These are phyloP conservation scores for Pterostichus madidus DNA, from an alignment of 2,888 invertebrate genomes.

Conservation along the genomic window DNA sequence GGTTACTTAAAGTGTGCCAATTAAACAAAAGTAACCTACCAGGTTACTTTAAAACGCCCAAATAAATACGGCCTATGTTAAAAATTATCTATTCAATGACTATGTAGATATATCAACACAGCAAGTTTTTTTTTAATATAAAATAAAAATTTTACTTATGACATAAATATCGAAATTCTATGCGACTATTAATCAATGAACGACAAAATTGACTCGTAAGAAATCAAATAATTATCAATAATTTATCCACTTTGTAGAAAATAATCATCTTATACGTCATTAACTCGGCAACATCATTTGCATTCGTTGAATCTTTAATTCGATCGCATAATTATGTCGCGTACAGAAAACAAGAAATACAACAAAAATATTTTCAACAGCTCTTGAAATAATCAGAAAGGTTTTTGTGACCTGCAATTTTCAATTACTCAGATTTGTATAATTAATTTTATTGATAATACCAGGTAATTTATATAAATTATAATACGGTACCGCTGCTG, in stretches of 20 bases:
- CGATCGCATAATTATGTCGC: slow-evolving; percentile 31
- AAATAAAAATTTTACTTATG: too few relatives aligned
- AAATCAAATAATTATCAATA: background rate
- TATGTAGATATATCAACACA: too few relatives aligned
- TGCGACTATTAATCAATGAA: too few relatives aligned
- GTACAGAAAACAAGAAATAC: slow-evolving; percentile 1
- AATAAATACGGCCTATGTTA: too few relatives aligned
- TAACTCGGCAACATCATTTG: slow-evolving; percentile 33
- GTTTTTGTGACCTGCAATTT: slow-evolving; percentile 38
- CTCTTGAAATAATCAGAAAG: slow-evolving; percentile 24
- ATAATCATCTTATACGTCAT: slow-evolving; percentile 27
- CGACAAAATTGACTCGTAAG: background rate
- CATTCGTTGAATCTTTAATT: slow-evolving; percentile 41
- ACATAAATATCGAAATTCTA: too few relatives aligned
- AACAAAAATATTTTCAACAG: slow-evolving; percentile 41
- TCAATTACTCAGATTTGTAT: slow-evolving; percentile 44
- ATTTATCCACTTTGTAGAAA: slow-evolving; percentile 17
- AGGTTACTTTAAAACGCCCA: too few relatives aligned
- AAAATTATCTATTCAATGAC: too few relatives aligned
- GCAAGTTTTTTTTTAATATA: too few relatives aligned
- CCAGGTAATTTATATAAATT: slow-evolving; percentile 35
- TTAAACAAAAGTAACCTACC: too few relatives aligned
- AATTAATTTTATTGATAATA: slow-evolving; percentile 47
- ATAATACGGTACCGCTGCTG: slow-evolving; percentile 27
- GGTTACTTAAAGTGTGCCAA: too few relatives aligned